phyloP scores from a whole-genome alignment of 2,113 vertebrate species.

The Halcyon malimbica region DNA sequence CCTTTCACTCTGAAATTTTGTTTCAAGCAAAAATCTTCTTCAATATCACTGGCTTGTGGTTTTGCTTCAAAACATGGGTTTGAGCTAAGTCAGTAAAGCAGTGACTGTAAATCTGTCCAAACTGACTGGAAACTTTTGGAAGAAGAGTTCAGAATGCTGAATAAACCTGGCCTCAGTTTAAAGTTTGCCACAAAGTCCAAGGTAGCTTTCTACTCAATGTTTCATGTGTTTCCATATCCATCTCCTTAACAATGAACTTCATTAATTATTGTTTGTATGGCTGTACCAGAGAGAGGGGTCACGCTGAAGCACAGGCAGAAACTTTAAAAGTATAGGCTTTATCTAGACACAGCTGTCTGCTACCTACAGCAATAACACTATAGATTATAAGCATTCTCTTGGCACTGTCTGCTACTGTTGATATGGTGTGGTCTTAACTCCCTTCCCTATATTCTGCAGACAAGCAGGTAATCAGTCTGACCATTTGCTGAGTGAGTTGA shows the following conservation, averaged over 20 bases:
- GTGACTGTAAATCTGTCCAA: background rate
- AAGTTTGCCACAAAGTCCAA: background rate
- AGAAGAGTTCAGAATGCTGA: background rate
- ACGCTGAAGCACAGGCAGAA: background rate
- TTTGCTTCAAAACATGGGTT: background rate
- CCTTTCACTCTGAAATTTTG: background rate
- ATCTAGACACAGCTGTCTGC: background rate
- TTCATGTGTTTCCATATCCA: background rate
- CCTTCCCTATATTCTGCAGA: background rate
- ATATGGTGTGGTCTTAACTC: background rate
- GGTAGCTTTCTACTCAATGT: background rate
- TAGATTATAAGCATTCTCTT: background rate
- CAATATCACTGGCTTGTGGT: background rate
- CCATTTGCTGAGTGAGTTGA: slow-evolving; percentile 44
- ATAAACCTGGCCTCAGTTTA: background rate
- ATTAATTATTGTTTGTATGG: background rate
- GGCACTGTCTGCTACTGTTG: background rate
- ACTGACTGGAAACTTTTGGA: background rate
- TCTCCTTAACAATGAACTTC: background rate
- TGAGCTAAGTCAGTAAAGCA: background rate
- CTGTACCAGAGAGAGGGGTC: background rate
- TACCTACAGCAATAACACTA: background rate
- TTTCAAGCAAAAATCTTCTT: background rate
- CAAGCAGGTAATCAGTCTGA: slow-evolving; percentile 30
- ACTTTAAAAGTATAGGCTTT: background rate